These are phyloP conservation scores for Silurus glanis DNA, from an alignment of 2,113 vertebrate species.

Conservation along the genomic window DNA sequence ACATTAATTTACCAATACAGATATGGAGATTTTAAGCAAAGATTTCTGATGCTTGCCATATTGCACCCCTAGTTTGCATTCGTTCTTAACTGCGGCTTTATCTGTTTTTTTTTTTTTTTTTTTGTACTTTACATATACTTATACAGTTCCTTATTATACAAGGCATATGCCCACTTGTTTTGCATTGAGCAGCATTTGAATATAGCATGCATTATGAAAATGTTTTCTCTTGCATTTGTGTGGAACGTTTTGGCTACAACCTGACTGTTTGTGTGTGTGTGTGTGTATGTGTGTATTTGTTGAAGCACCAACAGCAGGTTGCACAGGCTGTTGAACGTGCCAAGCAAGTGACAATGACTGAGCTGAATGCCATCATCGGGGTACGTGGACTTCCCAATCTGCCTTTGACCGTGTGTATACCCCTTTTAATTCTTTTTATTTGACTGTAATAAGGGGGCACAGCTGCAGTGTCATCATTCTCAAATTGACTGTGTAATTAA, in stretches of 20 bases:
- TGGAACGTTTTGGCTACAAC: not conserved
- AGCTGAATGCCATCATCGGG: slow-evolving; percentile 99
- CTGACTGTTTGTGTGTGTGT: not conserved
- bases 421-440: slow-evolving; percentile 73
- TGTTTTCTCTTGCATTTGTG: not conserved
- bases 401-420: slow-evolving; percentile 95
- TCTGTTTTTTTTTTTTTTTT: not conserved
- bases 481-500: not conserved
- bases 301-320: slow-evolving; percentile 96
- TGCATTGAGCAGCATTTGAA: not conserved
- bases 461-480: slow-evolving; percentile 59
- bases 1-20: not conserved
- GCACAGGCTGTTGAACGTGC: slow-evolving; percentile 96
- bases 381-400: slow-evolving; percentile 99
- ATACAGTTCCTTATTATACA: slow-evolving; percentile 15
- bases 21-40: not conserved
- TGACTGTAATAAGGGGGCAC: slow-evolving; percentile 68
- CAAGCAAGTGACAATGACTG: slow-evolving; percentile 98
- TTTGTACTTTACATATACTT: not conserved
- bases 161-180: not conserved
- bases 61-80: slow-evolving; percentile 21
- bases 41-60: slow-evolving; percentile 6
- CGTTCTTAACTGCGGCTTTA: slow-evolving; percentile 3
- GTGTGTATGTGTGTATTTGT: not conserved
- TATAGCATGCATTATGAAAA: slow-evolving; percentile 27